Conservation (phyloP, 2,888 invertebrate genomes). For the Macaria liturata region DNA sequence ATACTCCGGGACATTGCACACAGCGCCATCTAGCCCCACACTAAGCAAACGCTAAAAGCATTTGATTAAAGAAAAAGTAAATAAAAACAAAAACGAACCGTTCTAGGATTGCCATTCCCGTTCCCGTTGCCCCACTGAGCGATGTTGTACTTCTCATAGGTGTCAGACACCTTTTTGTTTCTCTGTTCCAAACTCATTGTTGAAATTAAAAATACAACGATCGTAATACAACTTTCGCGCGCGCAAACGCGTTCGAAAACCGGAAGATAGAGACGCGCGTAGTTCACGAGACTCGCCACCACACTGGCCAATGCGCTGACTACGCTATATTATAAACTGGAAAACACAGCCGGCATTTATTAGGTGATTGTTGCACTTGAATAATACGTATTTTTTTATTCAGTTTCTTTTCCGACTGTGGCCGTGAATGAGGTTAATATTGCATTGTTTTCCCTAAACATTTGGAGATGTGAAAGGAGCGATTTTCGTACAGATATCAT, state of each 20-base stretch:
- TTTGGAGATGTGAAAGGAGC: slow-evolving; percentile 14
- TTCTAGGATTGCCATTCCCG: slow-evolving; percentile 28
- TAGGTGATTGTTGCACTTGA: slow-evolving; percentile 43
- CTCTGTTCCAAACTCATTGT: slow-evolving; percentile 74
- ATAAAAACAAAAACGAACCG: slow-evolving; percentile 55
- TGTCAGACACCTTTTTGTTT: slow-evolving; percentile 72
- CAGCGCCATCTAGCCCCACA: too few species aligned
- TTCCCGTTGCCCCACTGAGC: slow-evolving; percentile 68
- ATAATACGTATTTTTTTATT: slow-evolving; percentile 31
- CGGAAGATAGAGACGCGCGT: slow-evolving; percentile 50
- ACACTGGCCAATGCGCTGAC: slow-evolving; percentile 55
- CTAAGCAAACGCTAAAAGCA: too few species aligned
- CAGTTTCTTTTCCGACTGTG: slow-evolving; percentile 24
- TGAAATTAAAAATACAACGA: slow-evolving; percentile 32
- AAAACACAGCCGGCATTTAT: slow-evolving; percentile 44
- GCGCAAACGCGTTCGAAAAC: slow-evolving; percentile 50
- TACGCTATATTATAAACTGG: slow-evolving; percentile 53
- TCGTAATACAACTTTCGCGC: slow-evolving; percentile 59
- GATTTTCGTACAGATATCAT: too few species aligned
- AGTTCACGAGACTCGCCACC: slow-evolving; percentile 53
- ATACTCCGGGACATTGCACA: too few species aligned
- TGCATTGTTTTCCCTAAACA: slow-evolving; percentile 34
- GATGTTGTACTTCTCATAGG: slow-evolving; percentile 74
- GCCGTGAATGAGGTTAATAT: slow-evolving; percentile 45
- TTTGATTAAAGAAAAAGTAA: too few species aligned